A percentile compares a stretch with the other conserved stretches of the same genome.
phyloP scores from a whole-genome alignment of 2,797 vertebrate species.

The Ibycter americanus region DNA sequence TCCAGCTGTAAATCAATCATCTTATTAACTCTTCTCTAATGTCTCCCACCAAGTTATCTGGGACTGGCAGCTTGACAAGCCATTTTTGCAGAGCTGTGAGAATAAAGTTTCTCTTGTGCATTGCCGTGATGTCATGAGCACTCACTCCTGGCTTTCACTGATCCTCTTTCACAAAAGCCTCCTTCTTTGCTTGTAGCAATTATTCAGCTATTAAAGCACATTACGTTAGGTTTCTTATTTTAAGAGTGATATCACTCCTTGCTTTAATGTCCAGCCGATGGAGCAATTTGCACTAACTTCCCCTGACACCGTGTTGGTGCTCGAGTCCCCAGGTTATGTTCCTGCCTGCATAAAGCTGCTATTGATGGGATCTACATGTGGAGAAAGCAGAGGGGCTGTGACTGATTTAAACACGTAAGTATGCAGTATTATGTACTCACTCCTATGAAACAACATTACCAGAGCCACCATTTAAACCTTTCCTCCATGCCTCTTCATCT shows the following conservation, averaged over 20 bases:
- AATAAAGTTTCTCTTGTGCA: constrained; percentile 79
- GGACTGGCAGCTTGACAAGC: constrained; percentile 65
- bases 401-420: background rate
- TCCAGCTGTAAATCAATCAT: constrained; percentile 76
- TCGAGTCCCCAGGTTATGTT: constrained; percentile 63
- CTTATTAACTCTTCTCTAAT: constrained; percentile 60
- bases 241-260: constrained; percentile 77
- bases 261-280: constrained; percentile 75
- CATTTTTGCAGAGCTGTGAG: constrained; percentile 7
- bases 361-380: constrained; percentile 54
- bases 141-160: constrained; percentile 61
- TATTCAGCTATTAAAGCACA: constrained; percentile 79
- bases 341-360: constrained; percentile 74
- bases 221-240: constrained; percentile 82
- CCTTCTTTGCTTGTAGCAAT: constrained; percentile 77
- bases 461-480: background rate
- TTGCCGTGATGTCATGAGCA: constrained; percentile 76
- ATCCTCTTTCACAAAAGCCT: constrained; percentile 75
- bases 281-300: constrained; percentile 77
- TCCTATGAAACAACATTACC: background rate
- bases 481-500: background rate
- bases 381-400: background rate
- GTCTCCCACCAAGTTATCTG: constrained; percentile 65
- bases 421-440: background rate
- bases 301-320: constrained; percentile 72